Evolutionary conservation across 1,140 invertebrate genomes (phyloP).

Genomic region (Pogonomyrmex barbatus): DNA sequence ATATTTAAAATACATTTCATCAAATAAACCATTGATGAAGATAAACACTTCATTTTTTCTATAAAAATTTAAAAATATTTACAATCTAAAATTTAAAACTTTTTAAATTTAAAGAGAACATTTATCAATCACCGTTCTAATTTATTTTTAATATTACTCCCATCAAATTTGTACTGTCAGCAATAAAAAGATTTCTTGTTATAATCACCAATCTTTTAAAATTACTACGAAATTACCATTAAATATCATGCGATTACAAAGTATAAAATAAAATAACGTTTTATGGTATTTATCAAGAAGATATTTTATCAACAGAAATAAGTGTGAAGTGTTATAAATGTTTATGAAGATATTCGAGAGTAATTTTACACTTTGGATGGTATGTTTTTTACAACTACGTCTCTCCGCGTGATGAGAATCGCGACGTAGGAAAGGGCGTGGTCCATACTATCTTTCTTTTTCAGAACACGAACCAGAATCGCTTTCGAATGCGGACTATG

Average conservation of each 20-base stretch:
- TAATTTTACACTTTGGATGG: constrained; percentile 10
- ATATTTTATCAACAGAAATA: background rate
- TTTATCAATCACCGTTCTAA: background rate
- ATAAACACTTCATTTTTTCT: background rate
- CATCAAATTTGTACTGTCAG: background rate
- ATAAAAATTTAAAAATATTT: background rate
- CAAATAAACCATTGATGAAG: background rate
- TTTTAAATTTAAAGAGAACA: background rate
- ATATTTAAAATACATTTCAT: constrained; percentile 1
- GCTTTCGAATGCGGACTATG: constrained; percentile 34
- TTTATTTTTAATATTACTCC: background rate
- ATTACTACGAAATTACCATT: background rate
- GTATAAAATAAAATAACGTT: background rate
- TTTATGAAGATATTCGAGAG: background rate
- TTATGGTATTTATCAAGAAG: background rate
- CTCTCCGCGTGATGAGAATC: constrained; percentile 21
- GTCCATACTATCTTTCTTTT: constrained; percentile 31
- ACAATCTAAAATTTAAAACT: background rate
- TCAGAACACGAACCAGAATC: constrained; percentile 18
- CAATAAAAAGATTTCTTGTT: background rate
- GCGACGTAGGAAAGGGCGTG: constrained; percentile 47
- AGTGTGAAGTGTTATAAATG: background rate
- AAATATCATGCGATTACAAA: background rate
- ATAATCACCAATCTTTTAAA: background rate
- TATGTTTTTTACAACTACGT: background rate